These are phyloP conservation scores for Pocota personata DNA, from an alignment of 2,888 invertebrate genomes.

Conservation along the genomic window DNA sequence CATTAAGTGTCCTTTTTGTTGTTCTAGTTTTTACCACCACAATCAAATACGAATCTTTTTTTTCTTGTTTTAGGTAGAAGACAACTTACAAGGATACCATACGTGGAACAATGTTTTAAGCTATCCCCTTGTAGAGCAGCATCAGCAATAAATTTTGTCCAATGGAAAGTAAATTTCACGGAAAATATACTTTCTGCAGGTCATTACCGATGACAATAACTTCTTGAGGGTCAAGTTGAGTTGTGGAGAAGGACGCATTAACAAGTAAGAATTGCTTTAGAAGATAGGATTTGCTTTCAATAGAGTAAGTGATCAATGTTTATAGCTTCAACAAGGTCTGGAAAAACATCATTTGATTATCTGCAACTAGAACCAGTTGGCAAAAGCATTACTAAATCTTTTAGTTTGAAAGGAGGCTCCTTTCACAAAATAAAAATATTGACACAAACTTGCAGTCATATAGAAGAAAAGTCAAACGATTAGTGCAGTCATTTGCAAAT, in stretches of 20 bases:
- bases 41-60: neutral
- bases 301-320: no score
- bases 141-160: slow-evolving; percentile 9
- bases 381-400: no score
- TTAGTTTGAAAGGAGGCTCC: no score
- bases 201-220: slow-evolving; percentile 10
- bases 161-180: slow-evolving; percentile 6
- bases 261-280: neutral
- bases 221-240: neutral
- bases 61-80: neutral
- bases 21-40: neutral
- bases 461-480: neutral
- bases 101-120: neutral
- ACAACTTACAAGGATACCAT: neutral
- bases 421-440: no score
- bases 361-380: no score
- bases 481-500: neutral
- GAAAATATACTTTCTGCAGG: neutral
- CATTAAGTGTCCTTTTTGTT: neutral
- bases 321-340: no score
- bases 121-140: neutral
- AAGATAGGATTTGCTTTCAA: neutral
- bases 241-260: neutral
- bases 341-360: no score
- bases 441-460: no score